A percentile compares a stretch with the other conserved stretches of the same genome.
Conservation (phyloP, 2,797 vertebrate genomes). For the Phrynocephalus forsythii region DNA sequence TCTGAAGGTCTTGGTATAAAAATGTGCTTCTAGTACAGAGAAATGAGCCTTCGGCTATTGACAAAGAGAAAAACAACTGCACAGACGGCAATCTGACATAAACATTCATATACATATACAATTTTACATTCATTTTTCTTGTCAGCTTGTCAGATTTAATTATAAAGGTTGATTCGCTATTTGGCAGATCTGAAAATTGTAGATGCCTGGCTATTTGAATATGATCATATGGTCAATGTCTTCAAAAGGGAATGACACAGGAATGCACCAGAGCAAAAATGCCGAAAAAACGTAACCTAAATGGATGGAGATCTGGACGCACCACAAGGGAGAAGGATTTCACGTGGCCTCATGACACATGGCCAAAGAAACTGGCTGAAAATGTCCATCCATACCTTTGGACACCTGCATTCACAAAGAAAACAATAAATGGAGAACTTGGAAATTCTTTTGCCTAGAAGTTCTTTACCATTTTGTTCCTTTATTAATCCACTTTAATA, state of each 20-base stretch:
- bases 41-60: constrained; percentile 95
- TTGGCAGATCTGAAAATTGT: constrained; percentile 89
- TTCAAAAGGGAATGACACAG: constrained; percentile 76
- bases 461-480: constrained; percentile 45
- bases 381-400: background rate
- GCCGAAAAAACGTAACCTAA: constrained; percentile 40
- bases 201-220: constrained; percentile 90
- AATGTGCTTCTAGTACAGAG: constrained; percentile 85
- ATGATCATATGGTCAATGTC: constrained; percentile 88
- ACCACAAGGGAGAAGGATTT: constrained; percentile 73
- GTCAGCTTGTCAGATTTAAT: constrained; percentile 99
- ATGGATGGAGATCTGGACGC: constrained; percentile 37
- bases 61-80: constrained; percentile 88
- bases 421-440: constrained; percentile 26
- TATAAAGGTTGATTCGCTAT: constrained; percentile 98
- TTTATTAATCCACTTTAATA: constrained; percentile 60
- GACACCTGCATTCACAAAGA: background rate
- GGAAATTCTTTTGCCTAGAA: constrained; percentile 42
- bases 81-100: constrained; percentile 97
- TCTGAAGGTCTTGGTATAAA: constrained; percentile 92
- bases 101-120: constrained; percentile 97
- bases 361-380: constrained; percentile 40
- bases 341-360: constrained; percentile 64
- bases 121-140: constrained; percentile 98
- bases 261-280: constrained; percentile 44